Evolutionary conservation across 1,140 invertebrate genomes (phyloP).

Genomic region (Caenorhabditis latens): DNA sequence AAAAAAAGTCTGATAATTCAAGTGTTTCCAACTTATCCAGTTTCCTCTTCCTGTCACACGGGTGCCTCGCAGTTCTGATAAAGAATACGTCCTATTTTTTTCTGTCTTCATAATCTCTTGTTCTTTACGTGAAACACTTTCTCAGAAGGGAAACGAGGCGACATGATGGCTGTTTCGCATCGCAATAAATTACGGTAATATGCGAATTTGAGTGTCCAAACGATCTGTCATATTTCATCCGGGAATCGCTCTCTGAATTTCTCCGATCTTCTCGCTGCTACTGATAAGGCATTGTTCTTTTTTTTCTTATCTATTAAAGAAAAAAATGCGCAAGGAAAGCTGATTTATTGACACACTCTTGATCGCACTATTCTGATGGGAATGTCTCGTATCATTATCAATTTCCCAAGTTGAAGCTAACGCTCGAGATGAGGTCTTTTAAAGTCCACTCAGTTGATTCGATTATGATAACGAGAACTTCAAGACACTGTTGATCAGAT

Average conservation of each 20-base stretch:
- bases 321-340: not conserved
- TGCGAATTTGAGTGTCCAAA: constrained; percentile 45
- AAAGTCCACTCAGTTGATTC: constrained; percentile 35
- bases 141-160: not conserved
- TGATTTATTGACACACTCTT: constrained; percentile 37
- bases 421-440: not conserved
- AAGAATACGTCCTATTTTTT: not conserved
- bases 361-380: not conserved
- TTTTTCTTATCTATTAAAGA: not conserved
- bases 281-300: constrained; percentile 27
- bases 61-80: not conserved
- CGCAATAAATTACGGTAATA: constrained; percentile 49
- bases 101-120: not conserved
- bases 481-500: constrained; percentile 4
- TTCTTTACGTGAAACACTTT: not conserved
- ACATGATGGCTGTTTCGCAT: constrained; percentile 51
- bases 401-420: not conserved
- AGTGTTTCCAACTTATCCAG: constrained; percentile 36
- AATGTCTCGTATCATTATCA: constrained; percentile 9
- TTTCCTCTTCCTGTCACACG: constrained; percentile 45
- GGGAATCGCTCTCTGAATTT: not conserved
- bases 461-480: constrained; percentile 54
- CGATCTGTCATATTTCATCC: constrained; percentile 47
- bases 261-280: not conserved
- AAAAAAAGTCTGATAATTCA: constrained; percentile 32